Percentiles rank a stretch among this genome's conserved stretches.
Conservation (phyloP, 2,113 vertebrate genomes). For the Toxotes chatareus region DNA sequence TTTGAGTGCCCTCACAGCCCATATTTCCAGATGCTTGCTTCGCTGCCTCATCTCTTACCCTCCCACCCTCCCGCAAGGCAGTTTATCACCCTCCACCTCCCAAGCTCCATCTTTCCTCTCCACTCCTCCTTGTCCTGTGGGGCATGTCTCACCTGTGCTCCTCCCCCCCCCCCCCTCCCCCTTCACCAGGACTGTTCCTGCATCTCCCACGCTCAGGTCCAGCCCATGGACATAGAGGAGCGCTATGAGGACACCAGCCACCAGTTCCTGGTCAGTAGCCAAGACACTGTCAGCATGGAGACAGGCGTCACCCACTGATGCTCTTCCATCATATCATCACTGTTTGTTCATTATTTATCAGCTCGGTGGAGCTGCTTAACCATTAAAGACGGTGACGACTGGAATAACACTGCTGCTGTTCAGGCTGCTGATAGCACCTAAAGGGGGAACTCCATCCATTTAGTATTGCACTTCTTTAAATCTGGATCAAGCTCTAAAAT, state of each 20-base stretch:
- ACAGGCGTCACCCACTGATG: conserved; percentile 39
- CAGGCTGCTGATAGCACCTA: background rate
- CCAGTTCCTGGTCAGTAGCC: conserved; percentile 90
- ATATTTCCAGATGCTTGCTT: conserved; percentile 33
- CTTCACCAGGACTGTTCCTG: conserved; percentile 94
- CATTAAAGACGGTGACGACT: background rate
- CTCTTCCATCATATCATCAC: conserved; percentile 29
- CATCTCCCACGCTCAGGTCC: conserved; percentile 93
- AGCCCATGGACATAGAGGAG: conserved; percentile 91
- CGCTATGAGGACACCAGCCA: conserved; percentile 88
- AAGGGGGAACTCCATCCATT: background rate
- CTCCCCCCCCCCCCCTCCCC: conserved; percentile 59
- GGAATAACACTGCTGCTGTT: background rate
- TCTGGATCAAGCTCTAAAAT: too few species aligned
- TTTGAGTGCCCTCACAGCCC: conserved; percentile 21
- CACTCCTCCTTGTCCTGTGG: conserved; percentile 21
- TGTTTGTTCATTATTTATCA: background rate
- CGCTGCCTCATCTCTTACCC: conserved; percentile 17
- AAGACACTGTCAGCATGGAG: conserved; percentile 54
- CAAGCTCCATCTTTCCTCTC: conserved; percentile 1
- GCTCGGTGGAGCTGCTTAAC: conserved; percentile 1
- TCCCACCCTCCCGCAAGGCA: background rate
- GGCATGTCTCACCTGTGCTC: conserved; percentile 77
- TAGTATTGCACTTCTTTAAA: background rate
- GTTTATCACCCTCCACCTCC: conserved; percentile 36